Base-by-base conservation (phyloP, 2,113 vertebrate genomes). In the Corydoras maculifer region DNA sequence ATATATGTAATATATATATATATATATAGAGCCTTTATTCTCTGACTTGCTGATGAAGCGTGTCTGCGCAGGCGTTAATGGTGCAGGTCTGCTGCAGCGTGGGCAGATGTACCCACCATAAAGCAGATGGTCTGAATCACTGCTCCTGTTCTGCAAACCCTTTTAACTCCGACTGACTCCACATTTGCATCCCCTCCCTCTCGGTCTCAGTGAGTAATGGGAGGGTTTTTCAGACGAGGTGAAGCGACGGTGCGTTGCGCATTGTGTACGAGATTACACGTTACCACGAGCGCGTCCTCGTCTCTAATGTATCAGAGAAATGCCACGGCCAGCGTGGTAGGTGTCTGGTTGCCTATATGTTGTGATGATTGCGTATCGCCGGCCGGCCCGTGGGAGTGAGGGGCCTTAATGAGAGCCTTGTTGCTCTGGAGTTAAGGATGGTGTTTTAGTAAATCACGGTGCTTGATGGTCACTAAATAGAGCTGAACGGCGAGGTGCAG, bases 41-140 rank as follows among this genome's bases (percentile, higher is more conserved):
- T 25, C 18, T 25, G 18, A 25, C 18, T 25, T 58, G 57, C 66
- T 73, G 80, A 81, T 72, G 67, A 75, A 74, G 71, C 64, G 66
- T n/a, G 29, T 9, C 51, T 30, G 35, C 35, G 57, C 66, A 62
- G 48, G 71, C 66, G 75, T 81, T 81, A 73, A 79, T 81, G 43
- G 64, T 14, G n/a, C 29, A 58, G 62, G 57, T 43, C 73, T 64
- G 65, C 54, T 29, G 65, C 58, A 76, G 59, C 75, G 77, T 75
- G 66, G 73, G 69, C 48, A 29, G 35, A 58, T 63, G 58, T 30
- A 61, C 59, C 15, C 51, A 64, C 48, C 25, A 32, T 64, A 72
- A 70, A 67, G 13, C 59, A 71, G 68, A 58, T 69, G 49, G 4
- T 61, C 65, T 75, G 70, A 75, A 75, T 75, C 69, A 73, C 68